Base-by-base conservation (phyloP, 2,888 invertebrate genomes). In the Sphaerophoria taeniata region DNA sequence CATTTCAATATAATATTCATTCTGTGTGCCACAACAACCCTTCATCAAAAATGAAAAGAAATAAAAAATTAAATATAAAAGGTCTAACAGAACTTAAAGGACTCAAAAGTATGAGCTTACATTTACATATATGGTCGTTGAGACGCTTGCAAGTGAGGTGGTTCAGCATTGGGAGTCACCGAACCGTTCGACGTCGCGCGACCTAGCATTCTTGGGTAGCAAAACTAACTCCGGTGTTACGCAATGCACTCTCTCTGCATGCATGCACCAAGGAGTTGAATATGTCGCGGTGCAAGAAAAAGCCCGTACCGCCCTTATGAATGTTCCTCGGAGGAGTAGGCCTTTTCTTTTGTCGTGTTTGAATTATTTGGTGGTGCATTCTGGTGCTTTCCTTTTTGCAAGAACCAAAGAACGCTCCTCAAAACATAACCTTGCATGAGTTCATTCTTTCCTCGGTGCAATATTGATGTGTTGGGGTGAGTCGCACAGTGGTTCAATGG, bases 1-100 rank as follows among this genome's bases (percentile, higher is more conserved):
- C 85, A 85, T 85, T 85, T 85, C 85, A 85, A 85, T 81, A 85
- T 81, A 85, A 80, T 85, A 85, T 81, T 85, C 80, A 73, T 84
- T 79, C 55, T 61, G 53, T 58, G 56, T 45, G 81, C 73, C 60
- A 67, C 55, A 16, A 61, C 63, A 81, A 73, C 69, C 70, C 63
- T 63, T 39, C 60, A 34, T 61, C 12, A 61, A 69, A 71, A 45
- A 31, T 67, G 43, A 43, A 11, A 11, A 53, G 75, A 74, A 39
- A 63, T 55, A 65, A 49, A 49, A 14, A 47, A 34, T 49, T 16
- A 65, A 65, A 67, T 39, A 65, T 65, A 39, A 67, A 67, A 67
- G 67, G 67, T 60, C 43, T 60, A 60, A 60, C 39, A 60, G 39
- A 36, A 60, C 60, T 43, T 43, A 60, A 67, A 67, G 67, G 53